These are phyloP conservation scores for Pedionomus torquatus DNA, from an alignment of 2,113 vertebrate species.

Conservation along the genomic window DNA sequence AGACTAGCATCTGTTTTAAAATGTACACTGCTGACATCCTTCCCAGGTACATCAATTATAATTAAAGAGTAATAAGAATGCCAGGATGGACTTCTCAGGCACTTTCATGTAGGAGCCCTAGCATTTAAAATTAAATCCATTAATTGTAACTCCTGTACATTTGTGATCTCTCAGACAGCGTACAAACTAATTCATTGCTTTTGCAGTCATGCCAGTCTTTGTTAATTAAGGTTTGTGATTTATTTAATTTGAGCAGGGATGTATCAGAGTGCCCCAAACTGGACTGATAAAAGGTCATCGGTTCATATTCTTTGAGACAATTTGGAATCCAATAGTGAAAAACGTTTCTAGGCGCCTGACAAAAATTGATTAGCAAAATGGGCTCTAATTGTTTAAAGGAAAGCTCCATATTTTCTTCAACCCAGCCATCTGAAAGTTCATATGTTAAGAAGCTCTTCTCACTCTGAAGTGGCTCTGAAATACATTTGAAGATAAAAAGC, in stretches of 20 bases:
- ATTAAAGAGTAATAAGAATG: constrained; percentile 72
- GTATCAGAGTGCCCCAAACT: constrained; percentile 13
- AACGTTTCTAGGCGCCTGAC: not conserved
- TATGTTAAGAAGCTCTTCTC: not conserved
- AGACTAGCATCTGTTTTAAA: constrained; percentile 25
- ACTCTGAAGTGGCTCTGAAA: not conserved
- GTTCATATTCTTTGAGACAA: not conserved
- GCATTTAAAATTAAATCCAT: constrained; percentile 71
- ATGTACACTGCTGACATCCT: constrained; percentile 52
- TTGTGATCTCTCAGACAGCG: constrained; percentile 52
- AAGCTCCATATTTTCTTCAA: constrained; percentile 5
- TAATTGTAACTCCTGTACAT: constrained; percentile 67
- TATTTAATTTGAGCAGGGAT: constrained; percentile 39
- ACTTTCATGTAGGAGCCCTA: constrained; percentile 27
- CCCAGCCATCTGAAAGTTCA: not conserved
- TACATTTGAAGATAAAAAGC: constrained; percentile 36
- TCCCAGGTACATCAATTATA: constrained; percentile 74
- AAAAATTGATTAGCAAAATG: constrained; percentile 12
- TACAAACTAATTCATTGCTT: constrained; percentile 65
- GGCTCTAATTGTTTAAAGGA: constrained; percentile 1
- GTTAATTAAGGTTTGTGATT: constrained; percentile 69
- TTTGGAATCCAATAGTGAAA: constrained; percentile 28
- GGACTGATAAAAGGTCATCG: constrained; percentile 44
- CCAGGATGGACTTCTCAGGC: constrained; percentile 62
- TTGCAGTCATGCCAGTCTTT: constrained; percentile 45